Base-by-base conservation (phyloP, 1,140 invertebrate genomes). In the Temnothorax nylanderi region DNA sequence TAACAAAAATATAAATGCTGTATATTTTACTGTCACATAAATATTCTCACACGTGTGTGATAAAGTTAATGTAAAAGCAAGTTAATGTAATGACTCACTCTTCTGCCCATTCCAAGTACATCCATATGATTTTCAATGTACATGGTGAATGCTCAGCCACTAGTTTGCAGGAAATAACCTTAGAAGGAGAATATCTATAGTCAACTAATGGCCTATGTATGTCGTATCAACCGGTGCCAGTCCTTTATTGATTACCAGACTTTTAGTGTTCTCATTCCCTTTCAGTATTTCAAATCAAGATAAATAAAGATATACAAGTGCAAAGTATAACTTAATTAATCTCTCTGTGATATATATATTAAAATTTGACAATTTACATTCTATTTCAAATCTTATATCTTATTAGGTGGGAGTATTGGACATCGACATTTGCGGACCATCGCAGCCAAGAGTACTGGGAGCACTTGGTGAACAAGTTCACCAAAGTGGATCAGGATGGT, bases 401-500 rank as follows among this genome's bases (percentile, higher is more conserved):
- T 71, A 56, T 94, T 92, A 98, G 97, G 97, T 99, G 77, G 98
- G 97, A 18, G 96, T 99, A 21, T 95, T 99, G 76, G 99, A 99
- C 94, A 97, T 99, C 64, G 99, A 99, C 94, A 98, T 99, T 86
- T 99, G 98, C 96, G 99, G 99, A 0, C 99, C 99, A 37, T 97
- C 97, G 58, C 97, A 97, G 90, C 97, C 97, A 21, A 96, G 97
- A 87, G 96, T 98, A 51, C 93, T 97, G 67, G 97, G 97, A 60
- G 97, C 97, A 37, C 88, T 96, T 69, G 97, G 97, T 44, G 97
- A 98, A 92, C 96, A 98, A 96, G 98, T 99, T 37, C 99, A 99
- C 96, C 97, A 99, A 93, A 99, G 99, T 94, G 98, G 98, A 18
- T 99, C 98, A 10, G 99, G 99, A 65, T 99, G 99, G 99, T 99